These are phyloP conservation scores for Drosophila tanythrix DNA, from an alignment of 2,888 invertebrate species.

Conservation along the genomic window DNA sequence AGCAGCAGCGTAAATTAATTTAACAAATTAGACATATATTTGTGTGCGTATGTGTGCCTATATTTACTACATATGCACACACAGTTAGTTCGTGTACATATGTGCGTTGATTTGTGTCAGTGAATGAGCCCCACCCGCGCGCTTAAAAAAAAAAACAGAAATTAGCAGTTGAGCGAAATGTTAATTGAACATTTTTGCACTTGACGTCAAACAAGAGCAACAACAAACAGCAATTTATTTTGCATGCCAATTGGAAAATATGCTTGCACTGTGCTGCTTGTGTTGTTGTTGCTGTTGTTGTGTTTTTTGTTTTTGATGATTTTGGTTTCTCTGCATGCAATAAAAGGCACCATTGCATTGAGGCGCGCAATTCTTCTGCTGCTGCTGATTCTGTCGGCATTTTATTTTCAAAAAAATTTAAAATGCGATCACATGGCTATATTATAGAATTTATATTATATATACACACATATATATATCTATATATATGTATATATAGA, in stretches of 20 bases:
- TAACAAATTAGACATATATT: slow-evolving; percentile 63
- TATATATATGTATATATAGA: slow-evolving; percentile 47
- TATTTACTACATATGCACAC: slow-evolving; percentile 5
- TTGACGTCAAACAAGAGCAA: slow-evolving; percentile 50
- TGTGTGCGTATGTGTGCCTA: neutral
- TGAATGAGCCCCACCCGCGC: slow-evolving; percentile 48
- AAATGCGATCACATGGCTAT: slow-evolving; percentile 53
- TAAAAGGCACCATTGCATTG: slow-evolving; percentile 45
- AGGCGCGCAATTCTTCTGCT: slow-evolving; percentile 26
- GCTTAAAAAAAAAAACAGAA: slow-evolving; percentile 35
- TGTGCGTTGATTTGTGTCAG: slow-evolving; percentile 31
- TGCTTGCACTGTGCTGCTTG: slow-evolving; percentile 28
- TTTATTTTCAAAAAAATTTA: slow-evolving; percentile 42
- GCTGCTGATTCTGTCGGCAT: slow-evolving; percentile 31
- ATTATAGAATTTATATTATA: slow-evolving; percentile 51
- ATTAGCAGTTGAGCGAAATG: slow-evolving; percentile 56
- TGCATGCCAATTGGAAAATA: slow-evolving; percentile 41
- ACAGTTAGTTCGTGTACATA: neutral
- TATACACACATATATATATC: slow-evolving; percentile 20
- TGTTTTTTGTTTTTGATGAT: slow-evolving; percentile 6
- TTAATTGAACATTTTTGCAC: slow-evolving; percentile 64
- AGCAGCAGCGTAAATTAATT: slow-evolving; percentile 70
- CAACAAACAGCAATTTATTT: slow-evolving; percentile 33
- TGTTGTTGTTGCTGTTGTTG: neutral
- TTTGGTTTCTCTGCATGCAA: slow-evolving; percentile 29